Evolutionary conservation across 2,797 vertebrate species (phyloP), one percentile per base, ranked within the genome.

Genomic region (Naso thynnoides): DNA sequence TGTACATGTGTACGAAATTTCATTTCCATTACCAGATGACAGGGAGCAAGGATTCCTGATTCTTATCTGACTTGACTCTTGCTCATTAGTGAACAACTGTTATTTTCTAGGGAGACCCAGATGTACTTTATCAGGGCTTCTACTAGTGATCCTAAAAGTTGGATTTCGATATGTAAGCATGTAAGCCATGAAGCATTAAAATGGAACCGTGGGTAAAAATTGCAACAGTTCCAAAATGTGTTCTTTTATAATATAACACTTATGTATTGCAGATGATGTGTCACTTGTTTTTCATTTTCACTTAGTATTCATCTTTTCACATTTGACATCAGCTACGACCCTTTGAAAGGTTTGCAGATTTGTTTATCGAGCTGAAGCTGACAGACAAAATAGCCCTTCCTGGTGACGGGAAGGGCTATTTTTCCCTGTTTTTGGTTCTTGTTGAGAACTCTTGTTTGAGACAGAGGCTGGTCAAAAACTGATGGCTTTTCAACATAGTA

Each of bases 401-500:
- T 26, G 27, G 47, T 64, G 57, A 71, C 73, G 71, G 60, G 58
- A 68, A 6, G 62, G 55, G 23, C 73, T 71, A 23, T 72, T 84
- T 67, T 36, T 36, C 33, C n/a, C 59, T 44, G 6, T 70, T 11
- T 81, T 67, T 82, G 71, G 73, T 76, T 53, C 45, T 53, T 74
- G 77, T 73, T 79, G 79, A 82, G 67, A 71, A 71, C n/a, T 65
- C 67, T 38, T 33, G 26, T 39, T 63, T 24, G 44, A 81, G 54
- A 80, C 36, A 55, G 62, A 57, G 59, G 45, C 53, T 70, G 16
- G 65, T 64, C 54, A 42, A 52, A 49, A 66, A 58, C 70, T 72
- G 78, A 84, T 80, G 58, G 75, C 68, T 80, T 63, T 64, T 77
- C 59, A 64, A 56, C 71, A 57, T 38, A 83, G 86, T 83, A 90